Evolutionary conservation across 2,888 invertebrate genomes (phyloP).

Genomic region (Thymelicus sylvestris): DNA sequence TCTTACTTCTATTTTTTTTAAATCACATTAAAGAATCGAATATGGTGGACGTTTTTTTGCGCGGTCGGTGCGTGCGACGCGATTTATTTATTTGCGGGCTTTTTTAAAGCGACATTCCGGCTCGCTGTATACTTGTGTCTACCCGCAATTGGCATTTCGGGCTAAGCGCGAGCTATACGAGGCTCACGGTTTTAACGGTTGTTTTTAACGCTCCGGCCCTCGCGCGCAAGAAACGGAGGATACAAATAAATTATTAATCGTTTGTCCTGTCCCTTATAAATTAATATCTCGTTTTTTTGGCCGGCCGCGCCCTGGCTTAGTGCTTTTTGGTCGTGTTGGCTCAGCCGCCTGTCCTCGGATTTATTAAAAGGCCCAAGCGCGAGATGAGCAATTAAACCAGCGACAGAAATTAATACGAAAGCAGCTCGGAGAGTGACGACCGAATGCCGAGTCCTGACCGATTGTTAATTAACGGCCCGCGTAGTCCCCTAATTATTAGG

Average conservation of each 20-base stretch:
- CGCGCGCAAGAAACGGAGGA: slow-evolving; percentile 79
- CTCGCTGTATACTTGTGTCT: slow-evolving; percentile 84
- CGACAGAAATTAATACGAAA: slow-evolving; percentile 82
- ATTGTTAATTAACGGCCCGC: slow-evolving; percentile 69
- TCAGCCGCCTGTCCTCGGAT: slow-evolving; percentile 79
- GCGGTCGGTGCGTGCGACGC: slow-evolving; percentile 78
- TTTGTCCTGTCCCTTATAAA: slow-evolving; percentile 85
- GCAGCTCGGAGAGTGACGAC: slow-evolving; percentile 60
- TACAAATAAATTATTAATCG: slow-evolving; percentile 86
- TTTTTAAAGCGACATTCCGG: slow-evolving; percentile 84
- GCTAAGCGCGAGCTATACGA: slow-evolving; percentile 83
- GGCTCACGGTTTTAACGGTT: slow-evolving; percentile 83
- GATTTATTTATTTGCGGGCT: slow-evolving; percentile 83
- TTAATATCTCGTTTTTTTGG: slow-evolving; percentile 82
- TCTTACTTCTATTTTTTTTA: slow-evolving; percentile 81
- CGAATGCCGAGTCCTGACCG: slow-evolving; percentile 50
- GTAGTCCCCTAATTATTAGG: slow-evolving; percentile 57
- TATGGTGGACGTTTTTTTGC: slow-evolving; percentile 81
- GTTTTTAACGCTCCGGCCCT: slow-evolving; percentile 82
- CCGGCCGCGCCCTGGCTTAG: slow-evolving; percentile 61
- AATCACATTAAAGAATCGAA: slow-evolving; percentile 85
- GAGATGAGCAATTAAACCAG: slow-evolving; percentile 82
- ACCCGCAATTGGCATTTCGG: slow-evolving; percentile 84
- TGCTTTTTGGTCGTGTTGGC: slow-evolving; percentile 77
- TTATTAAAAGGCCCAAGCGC: slow-evolving; percentile 82